Evolutionary conservation across 2,113 vertebrate species (phyloP), one percentile per base, ranked within the genome.

Genomic region (Scophthalmus maximus): DNA sequence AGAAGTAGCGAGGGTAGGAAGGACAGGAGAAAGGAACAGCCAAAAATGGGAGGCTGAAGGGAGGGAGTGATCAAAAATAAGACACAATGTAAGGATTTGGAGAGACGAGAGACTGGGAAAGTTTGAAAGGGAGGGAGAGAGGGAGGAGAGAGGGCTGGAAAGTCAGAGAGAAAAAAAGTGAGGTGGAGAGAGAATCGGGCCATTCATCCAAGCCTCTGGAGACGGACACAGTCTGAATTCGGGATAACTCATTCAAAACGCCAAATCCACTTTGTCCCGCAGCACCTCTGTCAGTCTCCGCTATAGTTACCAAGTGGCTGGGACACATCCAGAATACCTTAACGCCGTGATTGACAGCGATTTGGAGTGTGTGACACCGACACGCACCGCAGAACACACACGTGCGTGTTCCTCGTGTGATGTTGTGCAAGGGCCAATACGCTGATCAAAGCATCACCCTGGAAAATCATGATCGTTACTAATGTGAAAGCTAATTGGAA

Each of bases 201-300:
- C 89, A 91, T 92, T 92, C 88, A 92, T 92, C 78, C 88, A 59
- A 62, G 83, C 84, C 87, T 90, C 85, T 84, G 79, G 89, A 90
- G 90, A 90, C 42, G 78, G 76, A 92, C 88, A 76, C 90, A 84
- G 85, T 75, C 87, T 79, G 91, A 92, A 91, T 92, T 86, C 84
- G 80, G 77, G 88, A 89, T 92, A 86, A 88, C 85, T 89, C 85
- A 88, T 89, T 91, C 83, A 89, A 84, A 89, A 87, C 71, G 79
- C 87, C 84, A 83, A 83, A 85, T 86, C 81, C 68, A 81, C 79
- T 91, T 89, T 89, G 91, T 88, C 87, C 85, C 85, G 78, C 67
- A 84, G 82, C 86, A 90, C 83, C 81, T 88, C 82, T 86, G 89
- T 89, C 86, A 89, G 84, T 90, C 75, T 86, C 72, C 73, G 83